phyloP scores from a whole-genome alignment of 2,113 vertebrate genomes.

The Siphamia tubifer region DNA sequence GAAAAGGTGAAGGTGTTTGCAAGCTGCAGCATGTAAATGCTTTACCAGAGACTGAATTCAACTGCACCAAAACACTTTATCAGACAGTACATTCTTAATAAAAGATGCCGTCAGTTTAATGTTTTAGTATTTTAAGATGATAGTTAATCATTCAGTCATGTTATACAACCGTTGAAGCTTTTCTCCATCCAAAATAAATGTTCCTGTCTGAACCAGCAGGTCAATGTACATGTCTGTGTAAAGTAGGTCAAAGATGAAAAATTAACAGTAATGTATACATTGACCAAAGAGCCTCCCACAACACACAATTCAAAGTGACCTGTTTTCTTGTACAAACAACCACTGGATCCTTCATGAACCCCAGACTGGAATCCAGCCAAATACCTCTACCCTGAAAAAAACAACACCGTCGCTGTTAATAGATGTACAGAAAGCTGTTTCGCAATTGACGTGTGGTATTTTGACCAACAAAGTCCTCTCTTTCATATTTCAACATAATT shows the following conservation, averaged over 20 bases:
- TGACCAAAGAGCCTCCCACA: neutral
- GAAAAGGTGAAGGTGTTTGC: neutral
- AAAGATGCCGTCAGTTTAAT: too few relatives aligned
- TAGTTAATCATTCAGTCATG: too few relatives aligned
- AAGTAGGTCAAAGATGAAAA: slow-evolving; percentile 38
- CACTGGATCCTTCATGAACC: neutral
- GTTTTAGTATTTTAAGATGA: too few relatives aligned
- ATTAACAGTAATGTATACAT: neutral
- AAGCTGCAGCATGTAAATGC: neutral
- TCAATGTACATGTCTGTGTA: neutral
- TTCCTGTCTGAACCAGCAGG: neutral
- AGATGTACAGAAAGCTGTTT: neutral
- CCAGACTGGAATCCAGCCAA: slow-evolving; percentile 24
- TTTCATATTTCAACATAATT: neutral
- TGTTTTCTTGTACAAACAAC: slow-evolving; percentile 41
- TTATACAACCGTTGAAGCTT: too few relatives aligned
- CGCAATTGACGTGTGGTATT: neutral
- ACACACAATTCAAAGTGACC: slow-evolving; percentile 29
- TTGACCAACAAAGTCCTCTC: neutral
- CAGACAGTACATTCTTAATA: neutral
- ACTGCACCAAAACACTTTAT: neutral
- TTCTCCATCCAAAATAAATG: neutral
- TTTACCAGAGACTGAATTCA: neutral
- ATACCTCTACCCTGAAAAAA: neutral
- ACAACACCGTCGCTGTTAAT: neutral